Conservation (phyloP, 1,140 invertebrate species). For the Drosophila nasuta region DNA sequence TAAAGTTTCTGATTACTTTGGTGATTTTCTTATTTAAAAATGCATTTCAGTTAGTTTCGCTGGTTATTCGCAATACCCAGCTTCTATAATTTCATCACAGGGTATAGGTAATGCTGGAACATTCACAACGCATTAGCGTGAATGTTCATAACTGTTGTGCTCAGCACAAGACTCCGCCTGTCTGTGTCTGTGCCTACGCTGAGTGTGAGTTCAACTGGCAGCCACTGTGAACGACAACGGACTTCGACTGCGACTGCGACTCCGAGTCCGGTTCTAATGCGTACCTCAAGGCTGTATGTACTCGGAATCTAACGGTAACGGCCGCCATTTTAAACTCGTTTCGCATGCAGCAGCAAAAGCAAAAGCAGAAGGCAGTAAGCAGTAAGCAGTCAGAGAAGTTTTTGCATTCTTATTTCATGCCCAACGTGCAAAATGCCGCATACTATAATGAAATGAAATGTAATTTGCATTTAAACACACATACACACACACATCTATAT, state of each 20-base stretch:
- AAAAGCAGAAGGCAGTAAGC: conserved; percentile 39
- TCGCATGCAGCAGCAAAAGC: conserved; percentile 54
- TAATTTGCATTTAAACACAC: conserved; percentile 78
- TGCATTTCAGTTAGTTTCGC: background rate
- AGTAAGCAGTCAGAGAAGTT: conserved; percentile 17
- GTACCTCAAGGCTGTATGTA: conserved; percentile 69
- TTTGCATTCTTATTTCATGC: conserved; percentile 66
- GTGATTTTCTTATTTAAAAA: too few relatives aligned
- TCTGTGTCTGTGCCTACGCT: conserved; percentile 7
- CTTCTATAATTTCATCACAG: background rate
- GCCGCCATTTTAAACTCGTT: conserved; percentile 80
- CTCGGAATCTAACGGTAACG: conserved; percentile 66
- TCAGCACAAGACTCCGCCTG: conserved; percentile 26
- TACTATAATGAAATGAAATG: conserved; percentile 80
- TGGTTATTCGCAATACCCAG: conserved; percentile 1
- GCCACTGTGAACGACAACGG: conserved; percentile 3
- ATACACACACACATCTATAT: conserved; percentile 4
- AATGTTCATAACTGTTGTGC: conserved; percentile 77
- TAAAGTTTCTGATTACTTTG: too few relatives aligned
- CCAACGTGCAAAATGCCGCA: conserved; percentile 75
- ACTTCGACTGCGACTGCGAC: conserved; percentile 23
- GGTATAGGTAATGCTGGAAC: conserved; percentile 60
- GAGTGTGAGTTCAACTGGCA: conserved; percentile 55
- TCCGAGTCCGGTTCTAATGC: conserved; percentile 62
- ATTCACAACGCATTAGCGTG: conserved; percentile 78